phyloP scores from a whole-genome alignment of 2,888 invertebrate genomes.

The Plebejus melissa region DNA sequence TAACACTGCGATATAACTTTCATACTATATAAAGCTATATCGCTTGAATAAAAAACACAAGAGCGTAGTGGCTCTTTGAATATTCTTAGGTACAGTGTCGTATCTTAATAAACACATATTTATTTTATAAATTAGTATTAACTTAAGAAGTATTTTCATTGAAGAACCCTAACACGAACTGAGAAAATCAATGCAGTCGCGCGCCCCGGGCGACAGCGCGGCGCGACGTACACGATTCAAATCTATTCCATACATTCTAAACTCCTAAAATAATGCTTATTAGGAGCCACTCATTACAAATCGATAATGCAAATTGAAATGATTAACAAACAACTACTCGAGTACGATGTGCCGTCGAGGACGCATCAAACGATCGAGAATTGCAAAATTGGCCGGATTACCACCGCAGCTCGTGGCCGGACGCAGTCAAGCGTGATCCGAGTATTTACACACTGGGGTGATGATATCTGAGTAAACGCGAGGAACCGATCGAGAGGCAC shows the following conservation, averaged over 20 bases:
- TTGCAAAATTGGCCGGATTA: conserved; percentile 26
- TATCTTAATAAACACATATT: too few species aligned
- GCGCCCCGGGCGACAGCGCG: background rate
- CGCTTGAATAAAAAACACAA: too few species aligned
- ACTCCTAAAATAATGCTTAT: background rate
- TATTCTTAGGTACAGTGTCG: too few species aligned
- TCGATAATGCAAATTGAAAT: conserved; percentile 3
- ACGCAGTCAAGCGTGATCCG: background rate
- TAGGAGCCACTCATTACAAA: background rate
- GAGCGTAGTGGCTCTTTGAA: too few species aligned
- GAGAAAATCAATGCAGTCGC: background rate
- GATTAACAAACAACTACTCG: background rate
- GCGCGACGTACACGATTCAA: background rate
- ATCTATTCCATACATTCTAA: background rate
- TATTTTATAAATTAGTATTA: too few species aligned
- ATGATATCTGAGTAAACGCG: background rate
- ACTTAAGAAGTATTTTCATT: background rate
- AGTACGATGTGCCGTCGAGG: background rate
- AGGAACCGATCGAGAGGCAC: background rate
- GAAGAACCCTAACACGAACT: background rate
- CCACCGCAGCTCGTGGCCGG: background rate
- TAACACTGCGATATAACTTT: too few species aligned
- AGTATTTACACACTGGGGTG: conserved; percentile 16
- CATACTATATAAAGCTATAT: too few species aligned
- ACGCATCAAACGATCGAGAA: conserved; percentile 13